phyloP scores from a whole-genome alignment of 2,113 vertebrate species.

The Cacatua alba region DNA sequence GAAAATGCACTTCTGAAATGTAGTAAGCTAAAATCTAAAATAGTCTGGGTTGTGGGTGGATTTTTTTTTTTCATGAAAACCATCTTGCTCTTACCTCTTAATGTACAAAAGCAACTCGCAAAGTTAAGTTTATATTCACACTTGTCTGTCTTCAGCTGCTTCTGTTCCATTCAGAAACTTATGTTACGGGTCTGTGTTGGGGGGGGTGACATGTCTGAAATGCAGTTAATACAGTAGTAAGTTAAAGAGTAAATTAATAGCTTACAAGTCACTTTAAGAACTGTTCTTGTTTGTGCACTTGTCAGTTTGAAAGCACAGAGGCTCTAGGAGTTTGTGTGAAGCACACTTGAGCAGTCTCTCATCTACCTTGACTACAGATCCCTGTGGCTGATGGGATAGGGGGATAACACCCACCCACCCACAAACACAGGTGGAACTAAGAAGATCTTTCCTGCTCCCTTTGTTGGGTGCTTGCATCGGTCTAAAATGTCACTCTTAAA shows the following conservation, averaged over 20 bases:
- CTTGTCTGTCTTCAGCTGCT: neutral
- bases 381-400: neutral
- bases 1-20: neutral
- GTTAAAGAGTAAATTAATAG: neutral
- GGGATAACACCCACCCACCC: accelerated
- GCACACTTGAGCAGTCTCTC: neutral
- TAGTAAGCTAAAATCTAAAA: neutral
- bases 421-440: neutral
- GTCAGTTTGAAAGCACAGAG: neutral
- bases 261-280: neutral
- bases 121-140: neutral
- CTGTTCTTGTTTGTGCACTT: neutral
- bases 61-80: neutral
- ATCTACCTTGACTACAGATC: neutral
- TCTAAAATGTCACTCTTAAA: neutral
- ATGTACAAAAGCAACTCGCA: neutral
- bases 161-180: neutral
- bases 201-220: neutral
- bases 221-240: neutral
- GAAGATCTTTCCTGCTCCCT: neutral
- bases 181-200: neutral
- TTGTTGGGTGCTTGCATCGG: accelerated
- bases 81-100: neutral
- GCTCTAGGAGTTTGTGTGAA: neutral
- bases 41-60: neutral